phyloP scores from a whole-genome alignment of 2,888 invertebrate genomes.

The Melinaea menophilus region DNA sequence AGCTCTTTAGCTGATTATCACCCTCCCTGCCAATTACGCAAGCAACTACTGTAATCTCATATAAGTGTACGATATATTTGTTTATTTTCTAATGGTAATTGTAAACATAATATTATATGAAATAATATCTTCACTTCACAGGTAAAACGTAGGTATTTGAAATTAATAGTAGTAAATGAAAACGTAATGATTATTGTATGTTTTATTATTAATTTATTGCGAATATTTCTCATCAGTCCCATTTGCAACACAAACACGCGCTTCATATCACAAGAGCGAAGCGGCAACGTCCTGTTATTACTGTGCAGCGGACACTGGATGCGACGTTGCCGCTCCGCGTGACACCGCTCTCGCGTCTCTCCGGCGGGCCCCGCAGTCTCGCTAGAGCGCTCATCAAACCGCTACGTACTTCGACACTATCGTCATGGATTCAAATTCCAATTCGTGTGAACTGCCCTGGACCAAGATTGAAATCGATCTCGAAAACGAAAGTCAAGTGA shows the following conservation, averaged over 20 bases:
- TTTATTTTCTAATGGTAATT: too few species aligned
- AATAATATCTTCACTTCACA: too few species aligned
- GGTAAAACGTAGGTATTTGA: too few species aligned
- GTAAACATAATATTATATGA: too few species aligned
- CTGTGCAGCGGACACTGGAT: constrained; percentile 17
- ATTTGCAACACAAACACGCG: constrained; percentile 8
- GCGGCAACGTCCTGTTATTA: constrained; percentile 41
- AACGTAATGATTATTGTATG: too few species aligned
- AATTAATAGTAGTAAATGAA: too few species aligned
- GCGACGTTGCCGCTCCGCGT: constrained; percentile 59
- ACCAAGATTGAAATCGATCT: constrained; percentile 60
- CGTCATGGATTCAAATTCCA: constrained; percentile 60
- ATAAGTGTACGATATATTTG: background rate
- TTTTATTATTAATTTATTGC: background rate
- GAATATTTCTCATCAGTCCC: constrained; percentile 4
- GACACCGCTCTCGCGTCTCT: constrained; percentile 64
- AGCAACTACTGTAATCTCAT: constrained; percentile 15
- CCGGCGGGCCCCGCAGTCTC: constrained; percentile 61
- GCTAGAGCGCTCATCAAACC: constrained; percentile 62
- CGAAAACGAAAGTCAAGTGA: constrained; percentile 46
- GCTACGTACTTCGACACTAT: constrained; percentile 45
- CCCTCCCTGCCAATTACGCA: constrained; percentile 43
- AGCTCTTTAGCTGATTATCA: constrained; percentile 43
- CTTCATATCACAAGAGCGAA: constrained; percentile 10
- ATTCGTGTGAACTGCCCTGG: constrained; percentile 53